A percentile compares a stretch with the other conserved stretches of the same genome.
phyloP scores from a whole-genome alignment of 2,888 invertebrate genomes.

The Torymus auratus region DNA sequence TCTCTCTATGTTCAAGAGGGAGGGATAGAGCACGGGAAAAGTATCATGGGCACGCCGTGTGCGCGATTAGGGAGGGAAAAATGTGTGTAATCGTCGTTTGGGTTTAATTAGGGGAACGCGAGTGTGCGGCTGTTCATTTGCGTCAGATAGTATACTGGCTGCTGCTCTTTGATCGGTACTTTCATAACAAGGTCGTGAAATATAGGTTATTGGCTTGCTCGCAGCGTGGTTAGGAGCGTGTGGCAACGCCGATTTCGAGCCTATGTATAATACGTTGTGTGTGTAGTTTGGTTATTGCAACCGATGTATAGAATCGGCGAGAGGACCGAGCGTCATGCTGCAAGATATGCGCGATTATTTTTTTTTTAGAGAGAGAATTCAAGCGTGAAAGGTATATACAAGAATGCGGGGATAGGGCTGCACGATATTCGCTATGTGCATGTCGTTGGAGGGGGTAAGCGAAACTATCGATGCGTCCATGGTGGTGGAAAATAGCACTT shows the following conservation, averaged over 20 bases:
- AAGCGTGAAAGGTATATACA: no score
- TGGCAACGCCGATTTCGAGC: constrained; percentile 1
- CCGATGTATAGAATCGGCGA: no score
- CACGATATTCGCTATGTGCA: no score
- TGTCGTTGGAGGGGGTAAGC: no score
- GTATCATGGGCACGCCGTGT: not conserved
- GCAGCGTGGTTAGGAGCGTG: constrained; percentile 1
- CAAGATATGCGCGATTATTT: no score
- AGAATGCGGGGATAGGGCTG: no score
- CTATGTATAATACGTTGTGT: not conserved
- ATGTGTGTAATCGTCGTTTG: constrained; percentile 14
- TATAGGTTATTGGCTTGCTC: constrained; percentile 25
- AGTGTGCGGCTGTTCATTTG: constrained; percentile 23
- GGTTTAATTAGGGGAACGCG: constrained; percentile 30
- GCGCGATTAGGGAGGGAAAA: constrained; percentile 29
- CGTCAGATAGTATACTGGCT: constrained; percentile 1
- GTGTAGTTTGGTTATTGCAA: no score
- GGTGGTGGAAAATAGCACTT: no score
- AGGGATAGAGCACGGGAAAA: no score
- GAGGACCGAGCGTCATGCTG: no score
- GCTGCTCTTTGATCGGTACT: constrained; percentile 26
- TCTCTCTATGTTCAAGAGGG: not conserved
- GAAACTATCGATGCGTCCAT: no score
- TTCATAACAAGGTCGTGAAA: constrained; percentile 43
- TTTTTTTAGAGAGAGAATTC: no score